Evolutionary conservation across 2,797 vertebrate genomes (phyloP).

Genomic region (Psittacula echo): DNA sequence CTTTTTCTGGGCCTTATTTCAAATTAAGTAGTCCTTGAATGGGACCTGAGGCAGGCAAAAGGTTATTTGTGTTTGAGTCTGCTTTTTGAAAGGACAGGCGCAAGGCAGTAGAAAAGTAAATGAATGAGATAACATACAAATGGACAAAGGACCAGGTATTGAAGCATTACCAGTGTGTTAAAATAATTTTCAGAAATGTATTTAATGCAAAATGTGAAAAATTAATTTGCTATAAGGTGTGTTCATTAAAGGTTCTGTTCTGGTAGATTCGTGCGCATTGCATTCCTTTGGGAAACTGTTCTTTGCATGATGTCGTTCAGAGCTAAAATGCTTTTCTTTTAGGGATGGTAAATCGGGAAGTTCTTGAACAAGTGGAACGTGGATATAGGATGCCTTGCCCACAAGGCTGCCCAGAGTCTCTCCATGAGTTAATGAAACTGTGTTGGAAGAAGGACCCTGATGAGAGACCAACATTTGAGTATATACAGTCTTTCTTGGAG

Average conservation of each 20-base stretch:
- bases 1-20: background rate
- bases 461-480: conserved; percentile 96
- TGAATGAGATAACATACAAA: background rate
- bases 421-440: conserved; percentile 95
- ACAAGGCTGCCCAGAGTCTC: conserved; percentile 93
- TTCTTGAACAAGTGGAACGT: conserved; percentile 94
- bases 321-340: conserved; percentile 23
- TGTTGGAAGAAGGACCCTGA: conserved; percentile 98
- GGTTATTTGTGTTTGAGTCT: background rate
- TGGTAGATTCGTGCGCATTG: background rate
- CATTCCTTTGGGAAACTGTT: background rate
- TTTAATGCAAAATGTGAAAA: background rate
- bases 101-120: background rate
- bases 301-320: background rate
- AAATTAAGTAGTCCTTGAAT: background rate
- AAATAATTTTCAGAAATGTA: background rate
- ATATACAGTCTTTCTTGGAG: conserved; percentile 96
- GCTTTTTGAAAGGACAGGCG: background rate
- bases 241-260: background rate
- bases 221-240: background rate
- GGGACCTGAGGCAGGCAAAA: background rate
- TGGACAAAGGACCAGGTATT: background rate
- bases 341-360: conserved; percentile 97
- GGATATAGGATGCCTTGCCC: conserved; percentile 97
- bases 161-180: background rate